phyloP scores from a whole-genome alignment of 2,113 vertebrate genomes.

The Cyanoderma ruficeps region DNA sequence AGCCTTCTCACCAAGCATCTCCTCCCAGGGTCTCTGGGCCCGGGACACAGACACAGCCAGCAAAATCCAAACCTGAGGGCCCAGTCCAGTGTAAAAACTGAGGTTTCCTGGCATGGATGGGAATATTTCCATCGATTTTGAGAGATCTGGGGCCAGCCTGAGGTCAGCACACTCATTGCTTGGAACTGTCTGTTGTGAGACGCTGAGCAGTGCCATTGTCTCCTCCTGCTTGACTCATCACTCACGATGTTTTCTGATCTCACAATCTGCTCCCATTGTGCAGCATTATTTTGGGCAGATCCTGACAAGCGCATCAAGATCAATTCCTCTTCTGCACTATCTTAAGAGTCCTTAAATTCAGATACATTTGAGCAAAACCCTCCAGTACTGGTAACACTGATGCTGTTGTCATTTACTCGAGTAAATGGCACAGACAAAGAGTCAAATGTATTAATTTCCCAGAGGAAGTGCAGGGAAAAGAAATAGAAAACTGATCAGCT shows the following conservation, averaged over 20 bases:
- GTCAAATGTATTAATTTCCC: conserved; percentile 26
- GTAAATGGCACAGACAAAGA: conserved; percentile 27
- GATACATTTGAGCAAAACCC: not conserved
- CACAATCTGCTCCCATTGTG: not conserved
- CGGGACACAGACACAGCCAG: not conserved
- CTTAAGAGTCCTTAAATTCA: conserved; percentile 31
- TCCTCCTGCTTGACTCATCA: not conserved
- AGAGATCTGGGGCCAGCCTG: not conserved
- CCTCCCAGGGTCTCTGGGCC: not conserved
- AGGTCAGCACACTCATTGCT: not conserved
- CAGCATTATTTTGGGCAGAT: not conserved
- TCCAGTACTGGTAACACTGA: not conserved
- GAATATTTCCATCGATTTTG: not conserved
- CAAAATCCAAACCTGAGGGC: not conserved
- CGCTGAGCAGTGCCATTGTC: not conserved
- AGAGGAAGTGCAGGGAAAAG: not conserved
- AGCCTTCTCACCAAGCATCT: not conserved
- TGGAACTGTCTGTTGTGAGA: not conserved
- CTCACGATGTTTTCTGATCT: not conserved
- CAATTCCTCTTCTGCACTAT: not conserved
- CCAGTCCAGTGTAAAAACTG: not conserved
- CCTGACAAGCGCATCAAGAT: not conserved
- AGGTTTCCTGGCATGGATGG: not conserved
- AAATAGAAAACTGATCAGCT: not conserved
- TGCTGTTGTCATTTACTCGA: conserved; percentile 27